Evolutionary conservation across 2,797 vertebrate genomes (phyloP).

Genomic region (Monodelphis domestica): DNA sequence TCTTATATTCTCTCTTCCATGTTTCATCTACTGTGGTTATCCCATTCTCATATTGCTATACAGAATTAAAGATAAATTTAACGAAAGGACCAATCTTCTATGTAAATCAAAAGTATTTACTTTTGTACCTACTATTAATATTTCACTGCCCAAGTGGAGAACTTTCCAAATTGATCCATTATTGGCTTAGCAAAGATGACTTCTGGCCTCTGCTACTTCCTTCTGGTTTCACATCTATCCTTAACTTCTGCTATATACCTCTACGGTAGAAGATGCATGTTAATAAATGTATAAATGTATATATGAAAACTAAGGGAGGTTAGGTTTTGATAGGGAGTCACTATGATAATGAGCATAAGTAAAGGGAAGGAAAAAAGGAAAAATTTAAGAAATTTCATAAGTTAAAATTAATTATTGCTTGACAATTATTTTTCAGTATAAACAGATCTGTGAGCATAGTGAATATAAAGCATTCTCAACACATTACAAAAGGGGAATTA

Average conservation of each 20-base stretch:
- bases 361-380: constrained; percentile 2
- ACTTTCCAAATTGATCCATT: constrained; percentile 13
- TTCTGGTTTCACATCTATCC: background rate
- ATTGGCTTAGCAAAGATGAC: background rate
- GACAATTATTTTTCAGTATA: background rate
- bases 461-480: background rate
- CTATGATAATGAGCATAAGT: background rate
- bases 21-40: background rate
- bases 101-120: background rate
- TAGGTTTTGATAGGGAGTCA: background rate
- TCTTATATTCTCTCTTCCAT: background rate
- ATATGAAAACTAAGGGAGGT: background rate
- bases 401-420: background rate
- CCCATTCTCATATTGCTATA: background rate
- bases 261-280: background rate
- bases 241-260: background rate
- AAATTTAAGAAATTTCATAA: background rate
- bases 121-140: background rate
- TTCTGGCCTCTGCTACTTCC: background rate
- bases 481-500: background rate
- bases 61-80: background rate
- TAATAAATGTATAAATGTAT: background rate
- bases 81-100: background rate
- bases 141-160: background rate
- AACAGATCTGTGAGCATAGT: background rate